A percentile compares a stretch with the other conserved stretches of the same genome.
Conservation (phyloP, 2,888 invertebrate species). For the Hymenopus coronatus region DNA sequence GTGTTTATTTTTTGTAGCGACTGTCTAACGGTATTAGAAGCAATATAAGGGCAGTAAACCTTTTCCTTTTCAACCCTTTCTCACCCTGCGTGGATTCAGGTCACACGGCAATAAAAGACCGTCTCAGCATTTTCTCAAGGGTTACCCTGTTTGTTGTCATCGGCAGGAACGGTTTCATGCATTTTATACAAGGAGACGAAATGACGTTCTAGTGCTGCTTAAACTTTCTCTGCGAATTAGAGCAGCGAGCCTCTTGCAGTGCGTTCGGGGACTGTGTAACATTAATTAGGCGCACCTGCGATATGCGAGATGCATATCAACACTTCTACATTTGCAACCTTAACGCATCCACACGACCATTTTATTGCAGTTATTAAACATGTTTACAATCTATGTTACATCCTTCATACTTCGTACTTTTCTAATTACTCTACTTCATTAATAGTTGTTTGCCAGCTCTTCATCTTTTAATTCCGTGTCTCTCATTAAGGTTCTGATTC, state of each 20-base stretch:
- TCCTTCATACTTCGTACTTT: too few species aligned
- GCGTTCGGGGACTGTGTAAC: too few species aligned
- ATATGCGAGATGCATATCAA: too few species aligned
- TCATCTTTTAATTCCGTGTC: too few species aligned
- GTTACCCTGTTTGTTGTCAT: neutral
- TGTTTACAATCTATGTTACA: neutral
- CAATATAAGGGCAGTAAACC: neutral
- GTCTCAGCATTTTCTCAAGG: neutral
- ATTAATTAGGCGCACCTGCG: too few species aligned
- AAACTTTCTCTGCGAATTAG: neutral
- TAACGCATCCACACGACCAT: too few species aligned
- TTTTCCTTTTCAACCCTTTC: neutral
- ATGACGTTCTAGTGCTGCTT: neutral
- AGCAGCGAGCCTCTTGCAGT: too few species aligned
- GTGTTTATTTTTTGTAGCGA: neutral
- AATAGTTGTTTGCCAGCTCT: too few species aligned
- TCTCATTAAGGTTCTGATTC: too few species aligned
- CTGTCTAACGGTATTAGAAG: neutral
- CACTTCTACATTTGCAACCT: too few species aligned
- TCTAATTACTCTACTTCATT: too few species aligned
- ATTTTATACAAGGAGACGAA: neutral
- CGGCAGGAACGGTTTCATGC: neutral
- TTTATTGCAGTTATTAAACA: neutral
- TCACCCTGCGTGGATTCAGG: neutral
- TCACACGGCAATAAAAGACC: neutral